These are phyloP conservation scores for Stratiolaelaps scimitus DNA, from an alignment of 1,140 invertebrate genomes.

Conservation along the genomic window DNA sequence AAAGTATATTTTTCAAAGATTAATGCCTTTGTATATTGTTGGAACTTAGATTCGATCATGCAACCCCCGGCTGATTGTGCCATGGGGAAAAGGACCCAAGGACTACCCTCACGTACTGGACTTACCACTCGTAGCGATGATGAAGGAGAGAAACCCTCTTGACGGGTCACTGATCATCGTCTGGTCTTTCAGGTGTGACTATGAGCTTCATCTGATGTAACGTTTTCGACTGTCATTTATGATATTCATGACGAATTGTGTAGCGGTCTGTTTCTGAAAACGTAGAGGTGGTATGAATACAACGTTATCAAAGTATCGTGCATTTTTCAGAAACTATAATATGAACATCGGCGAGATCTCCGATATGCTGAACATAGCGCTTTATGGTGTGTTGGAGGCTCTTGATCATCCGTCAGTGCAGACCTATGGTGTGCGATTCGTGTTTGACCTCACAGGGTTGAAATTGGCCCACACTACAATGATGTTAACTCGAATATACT, in stretches of 20 bases:
- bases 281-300: neutral
- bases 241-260: too few relatives aligned
- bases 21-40: too few relatives aligned
- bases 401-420: neutral
- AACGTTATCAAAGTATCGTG: neutral
- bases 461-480: neutral
- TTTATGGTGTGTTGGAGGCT: constrained; percentile 7
- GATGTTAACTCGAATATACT: constrained; percentile 7
- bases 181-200: constrained; percentile 16
- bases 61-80: neutral
- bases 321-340: constrained; percentile 5
- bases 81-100: constrained; percentile 8
- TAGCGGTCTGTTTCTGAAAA: too few relatives aligned
- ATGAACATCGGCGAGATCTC: constrained; percentile 1
- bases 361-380: constrained; percentile 1
- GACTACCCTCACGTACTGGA: constrained; percentile 22
- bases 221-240: too few relatives aligned
- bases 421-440: neutral
- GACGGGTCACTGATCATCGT: constrained; percentile 3
- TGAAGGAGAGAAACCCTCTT: neutral
- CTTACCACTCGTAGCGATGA: neutral
- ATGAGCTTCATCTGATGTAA: too few relatives aligned
- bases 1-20: too few relatives aligned
- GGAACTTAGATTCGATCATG: neutral
- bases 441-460: constrained; percentile 19